A percentile compares a stretch with the other conserved stretches of the same genome.
Evolutionary conservation across 92 coral and sea anemone species (phyloP).

Genomic region (Diadumene lineata): DNA sequence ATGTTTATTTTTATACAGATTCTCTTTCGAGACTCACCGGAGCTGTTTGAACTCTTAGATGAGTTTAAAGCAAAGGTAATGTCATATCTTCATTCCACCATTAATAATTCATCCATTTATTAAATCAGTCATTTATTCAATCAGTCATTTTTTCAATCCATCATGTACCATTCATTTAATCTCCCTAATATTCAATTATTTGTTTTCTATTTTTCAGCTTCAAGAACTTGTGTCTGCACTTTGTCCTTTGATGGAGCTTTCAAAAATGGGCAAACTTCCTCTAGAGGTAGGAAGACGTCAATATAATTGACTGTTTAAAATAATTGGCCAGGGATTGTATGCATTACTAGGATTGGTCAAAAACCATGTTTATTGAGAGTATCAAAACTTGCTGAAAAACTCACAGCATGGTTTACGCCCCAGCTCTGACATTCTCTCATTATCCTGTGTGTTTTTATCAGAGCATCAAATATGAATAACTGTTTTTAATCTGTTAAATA

Average conservation of each 20-base stretch:
- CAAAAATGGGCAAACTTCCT: slow-evolving; percentile 76
- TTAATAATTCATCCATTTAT: not conserved
- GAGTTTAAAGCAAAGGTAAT: slow-evolving; percentile 86
- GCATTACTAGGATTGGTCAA: too few species aligned
- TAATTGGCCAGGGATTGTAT: too few species aligned
- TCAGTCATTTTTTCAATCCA: not conserved
- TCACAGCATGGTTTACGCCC: too few species aligned
- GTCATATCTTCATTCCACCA: too few species aligned
- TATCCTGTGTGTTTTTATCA: too few species aligned
- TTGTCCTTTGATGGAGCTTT: slow-evolving; percentile 78
- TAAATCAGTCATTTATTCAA: not conserved
- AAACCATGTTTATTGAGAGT: too few species aligned
- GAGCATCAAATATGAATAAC: too few species aligned
- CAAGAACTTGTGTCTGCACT: slow-evolving; percentile 57
- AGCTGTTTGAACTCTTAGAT: slow-evolving; percentile 83
- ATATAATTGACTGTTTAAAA: too few species aligned
- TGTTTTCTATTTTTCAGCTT: slow-evolving; percentile 45
- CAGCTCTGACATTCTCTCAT: too few species aligned
- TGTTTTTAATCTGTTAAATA: too few species aligned
- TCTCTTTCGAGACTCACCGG: slow-evolving; percentile 88
- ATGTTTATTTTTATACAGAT: slow-evolving; percentile 44
- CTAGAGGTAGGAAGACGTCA: slow-evolving; percentile 53
- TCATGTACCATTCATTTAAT: not conserved
- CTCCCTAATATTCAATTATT: not conserved
- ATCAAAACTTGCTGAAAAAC: too few species aligned